phyloP scores from a whole-genome alignment of 2,888 invertebrate species.

The Amblyteles armatorius region DNA sequence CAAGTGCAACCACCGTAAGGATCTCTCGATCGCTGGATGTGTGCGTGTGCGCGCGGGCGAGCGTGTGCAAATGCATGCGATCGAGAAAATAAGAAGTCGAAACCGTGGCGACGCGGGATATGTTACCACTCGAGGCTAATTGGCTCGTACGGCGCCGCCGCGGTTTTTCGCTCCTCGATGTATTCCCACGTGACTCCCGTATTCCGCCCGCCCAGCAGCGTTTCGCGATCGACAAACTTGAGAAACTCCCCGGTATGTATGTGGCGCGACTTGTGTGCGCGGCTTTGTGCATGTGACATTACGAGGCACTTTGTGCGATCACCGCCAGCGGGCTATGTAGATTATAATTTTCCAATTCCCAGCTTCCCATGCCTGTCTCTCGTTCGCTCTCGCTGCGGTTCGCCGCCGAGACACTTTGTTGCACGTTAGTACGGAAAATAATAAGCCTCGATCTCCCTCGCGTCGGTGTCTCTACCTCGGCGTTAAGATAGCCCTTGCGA shows the following conservation, averaged over 20 bases:
- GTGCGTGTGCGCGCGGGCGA: neutral
- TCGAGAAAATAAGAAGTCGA: slow-evolving; percentile 48
- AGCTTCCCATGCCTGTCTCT: slow-evolving; percentile 19
- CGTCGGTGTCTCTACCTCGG: neutral
- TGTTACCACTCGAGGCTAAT: slow-evolving; percentile 63
- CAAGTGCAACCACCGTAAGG: slow-evolving; percentile 35
- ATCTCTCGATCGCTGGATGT: slow-evolving; percentile 9
- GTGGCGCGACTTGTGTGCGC: neutral
- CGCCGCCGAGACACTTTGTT: slow-evolving; percentile 15
- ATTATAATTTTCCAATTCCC: slow-evolving; percentile 56
- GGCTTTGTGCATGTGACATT: neutral
- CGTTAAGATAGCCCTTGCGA: neutral
- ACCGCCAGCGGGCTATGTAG: slow-evolving; percentile 41
- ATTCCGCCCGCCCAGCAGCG: slow-evolving; percentile 28
- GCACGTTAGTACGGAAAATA: slow-evolving; percentile 35
- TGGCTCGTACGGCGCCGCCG: slow-evolving; percentile 53
- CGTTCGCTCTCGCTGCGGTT: slow-evolving; percentile 17
- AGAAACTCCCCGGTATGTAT: slow-evolving; percentile 32
- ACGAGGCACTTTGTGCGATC: slow-evolving; percentile 33
- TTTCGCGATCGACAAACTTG: slow-evolving; percentile 39
- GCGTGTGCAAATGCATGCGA: slow-evolving; percentile 33
- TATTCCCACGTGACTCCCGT: slow-evolving; percentile 55
- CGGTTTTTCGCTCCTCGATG: slow-evolving; percentile 62
- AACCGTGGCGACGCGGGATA: slow-evolving; percentile 36
- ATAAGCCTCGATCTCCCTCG: slow-evolving; percentile 7